Evolutionary conservation across 2,797 vertebrate genomes (phyloP).

Genomic region (Odontamblyopus rebecca): DNA sequence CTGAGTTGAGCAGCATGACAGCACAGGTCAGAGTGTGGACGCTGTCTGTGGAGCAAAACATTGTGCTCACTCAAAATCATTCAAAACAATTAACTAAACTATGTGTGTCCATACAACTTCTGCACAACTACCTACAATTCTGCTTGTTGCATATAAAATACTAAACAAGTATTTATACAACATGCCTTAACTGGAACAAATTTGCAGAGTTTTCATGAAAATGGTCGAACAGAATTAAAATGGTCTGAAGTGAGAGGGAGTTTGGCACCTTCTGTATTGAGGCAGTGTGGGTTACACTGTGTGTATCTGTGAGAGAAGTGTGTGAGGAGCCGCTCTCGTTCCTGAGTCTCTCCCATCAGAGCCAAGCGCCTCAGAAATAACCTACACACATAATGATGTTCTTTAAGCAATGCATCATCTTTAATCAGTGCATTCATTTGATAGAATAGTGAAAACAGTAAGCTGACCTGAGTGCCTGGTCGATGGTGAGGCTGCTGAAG

Average conservation of each 20-base stretch:
- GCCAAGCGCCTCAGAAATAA: slow-evolving; percentile 89
- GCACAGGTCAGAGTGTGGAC: slow-evolving; percentile 95
- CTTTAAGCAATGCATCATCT: neutral
- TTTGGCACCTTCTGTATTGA: slow-evolving; percentile 85
- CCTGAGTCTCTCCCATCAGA: slow-evolving; percentile 94
- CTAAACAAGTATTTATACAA: too few species aligned
- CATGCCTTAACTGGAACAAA: too few species aligned
- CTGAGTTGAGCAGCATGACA: slow-evolving; percentile 95
- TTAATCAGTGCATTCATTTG: neutral
- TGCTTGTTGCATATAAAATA: too few species aligned
- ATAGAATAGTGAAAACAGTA: too few species aligned
- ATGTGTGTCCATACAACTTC: too few species aligned
- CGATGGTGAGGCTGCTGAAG: slow-evolving; percentile 88
- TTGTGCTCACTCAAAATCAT: too few species aligned
- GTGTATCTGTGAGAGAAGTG: slow-evolving; percentile 93
- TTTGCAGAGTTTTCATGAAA: too few species aligned
- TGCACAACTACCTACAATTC: too few species aligned
- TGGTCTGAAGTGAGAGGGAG: neutral
- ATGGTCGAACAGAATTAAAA: too few species aligned
- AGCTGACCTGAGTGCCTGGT: slow-evolving; percentile 91
- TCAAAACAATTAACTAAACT: neutral
- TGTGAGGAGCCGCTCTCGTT: slow-evolving; percentile 90
- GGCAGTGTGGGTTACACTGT: slow-evolving; percentile 82
- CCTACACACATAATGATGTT: slow-evolving; percentile 62
- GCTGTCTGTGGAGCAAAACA: slow-evolving; percentile 79